Conservation (phyloP, 2,113 vertebrate genomes). For the Anseranas semipalmata region DNA sequence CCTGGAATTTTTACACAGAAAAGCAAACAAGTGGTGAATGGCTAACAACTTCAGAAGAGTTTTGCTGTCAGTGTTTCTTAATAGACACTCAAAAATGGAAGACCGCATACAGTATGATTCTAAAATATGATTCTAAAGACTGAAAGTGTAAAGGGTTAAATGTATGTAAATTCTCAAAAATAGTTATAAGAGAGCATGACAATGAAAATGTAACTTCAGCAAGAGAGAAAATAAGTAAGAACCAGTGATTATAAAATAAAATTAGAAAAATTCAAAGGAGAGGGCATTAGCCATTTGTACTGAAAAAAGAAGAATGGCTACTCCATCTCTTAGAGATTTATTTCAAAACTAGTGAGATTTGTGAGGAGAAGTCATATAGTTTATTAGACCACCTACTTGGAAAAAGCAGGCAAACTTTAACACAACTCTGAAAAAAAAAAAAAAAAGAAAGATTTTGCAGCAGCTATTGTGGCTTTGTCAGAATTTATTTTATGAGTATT, state of each 20-base stretch:
- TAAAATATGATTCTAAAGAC: background rate
- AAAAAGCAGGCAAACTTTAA: background rate
- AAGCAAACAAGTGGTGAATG: background rate
- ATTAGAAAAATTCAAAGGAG: background rate
- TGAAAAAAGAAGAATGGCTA: rapidly evolving
- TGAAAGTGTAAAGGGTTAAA: background rate
- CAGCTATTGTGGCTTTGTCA: background rate
- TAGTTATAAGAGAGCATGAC: background rate
- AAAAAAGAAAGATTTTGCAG: background rate
- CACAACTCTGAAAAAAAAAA: rapidly evolving
- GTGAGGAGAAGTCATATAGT: background rate
- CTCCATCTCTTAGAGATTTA: background rate
- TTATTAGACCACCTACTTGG: background rate
- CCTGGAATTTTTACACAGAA: background rate
- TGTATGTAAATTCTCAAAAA: background rate
- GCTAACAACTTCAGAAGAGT: background rate
- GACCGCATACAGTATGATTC: background rate
- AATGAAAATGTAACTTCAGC: background rate
- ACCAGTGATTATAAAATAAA: background rate
- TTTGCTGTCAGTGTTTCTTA: background rate
- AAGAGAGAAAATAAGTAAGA: background rate
- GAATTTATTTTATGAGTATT: background rate
- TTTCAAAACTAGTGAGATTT: background rate
- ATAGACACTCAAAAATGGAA: background rate
- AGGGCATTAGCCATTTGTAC: background rate